These are phyloP conservation scores for Mactromeris polynyma DNA, from an alignment of 2,888 invertebrate genomes.

Conservation along the genomic window DNA sequence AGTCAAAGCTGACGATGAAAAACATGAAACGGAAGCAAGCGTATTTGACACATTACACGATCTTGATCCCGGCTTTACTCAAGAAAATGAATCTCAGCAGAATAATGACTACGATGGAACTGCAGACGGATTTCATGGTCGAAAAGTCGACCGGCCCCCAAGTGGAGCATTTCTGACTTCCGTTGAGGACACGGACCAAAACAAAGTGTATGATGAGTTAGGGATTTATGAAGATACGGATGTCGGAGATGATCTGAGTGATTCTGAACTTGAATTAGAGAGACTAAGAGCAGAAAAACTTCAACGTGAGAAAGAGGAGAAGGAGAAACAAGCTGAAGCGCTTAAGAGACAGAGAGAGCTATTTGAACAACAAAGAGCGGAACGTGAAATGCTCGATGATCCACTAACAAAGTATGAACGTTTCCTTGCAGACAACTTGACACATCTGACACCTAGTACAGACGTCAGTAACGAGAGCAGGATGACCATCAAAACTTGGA, in stretches of 20 bases:
- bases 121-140: slow-evolving; percentile 40
- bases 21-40: background rate
- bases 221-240: slow-evolving; percentile 69
- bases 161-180: slow-evolving; percentile 26
- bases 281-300: slow-evolving; percentile 55
- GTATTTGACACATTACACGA: slow-evolving; percentile 8
- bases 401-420: background rate
- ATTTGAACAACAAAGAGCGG: background rate
- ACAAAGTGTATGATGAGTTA: slow-evolving; percentile 60
- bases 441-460: slow-evolving; percentile 20
- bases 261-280: slow-evolving; percentile 61
- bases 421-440: background rate
- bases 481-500: slow-evolving; percentile 29
- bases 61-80: background rate
- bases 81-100: background rate
- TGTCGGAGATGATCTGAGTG: slow-evolving; percentile 65
- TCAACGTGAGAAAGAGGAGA: slow-evolving; percentile 57
- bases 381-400: background rate
- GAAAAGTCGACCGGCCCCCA: background rate
- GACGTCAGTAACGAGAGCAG: slow-evolving; percentile 34
- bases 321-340: slow-evolving; percentile 17
- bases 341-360: slow-evolving; percentile 17
- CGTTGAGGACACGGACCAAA: slow-evolving; percentile 18
- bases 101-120: background rate
- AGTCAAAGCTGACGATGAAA: background rate